phyloP scores from a whole-genome alignment of 2,113 vertebrate species.

The Marcusenius ussheri region DNA sequence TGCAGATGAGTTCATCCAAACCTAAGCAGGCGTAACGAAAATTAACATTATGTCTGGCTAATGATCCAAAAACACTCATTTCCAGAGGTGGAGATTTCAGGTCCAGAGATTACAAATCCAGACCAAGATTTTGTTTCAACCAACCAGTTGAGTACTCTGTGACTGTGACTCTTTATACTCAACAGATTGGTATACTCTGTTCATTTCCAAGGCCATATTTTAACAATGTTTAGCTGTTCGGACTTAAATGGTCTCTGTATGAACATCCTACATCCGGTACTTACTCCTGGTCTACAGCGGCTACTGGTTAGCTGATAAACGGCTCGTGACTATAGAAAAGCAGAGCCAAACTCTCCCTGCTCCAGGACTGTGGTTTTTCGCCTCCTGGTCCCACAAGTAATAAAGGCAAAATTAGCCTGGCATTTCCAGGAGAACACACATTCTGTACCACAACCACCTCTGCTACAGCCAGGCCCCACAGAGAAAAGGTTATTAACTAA shows the following conservation, averaged over 20 bases:
- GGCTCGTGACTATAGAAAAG: background rate
- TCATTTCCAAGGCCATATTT: background rate
- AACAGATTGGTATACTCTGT: no score
- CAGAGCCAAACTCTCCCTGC: background rate
- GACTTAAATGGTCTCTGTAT: background rate
- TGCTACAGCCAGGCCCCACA: slow-evolving; percentile 17
- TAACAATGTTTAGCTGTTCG: background rate
- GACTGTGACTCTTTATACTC: no score
- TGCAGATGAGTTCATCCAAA: background rate
- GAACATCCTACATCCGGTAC: background rate
- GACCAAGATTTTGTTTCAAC: no score
- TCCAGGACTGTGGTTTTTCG: background rate
- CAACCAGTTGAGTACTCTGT: no score
- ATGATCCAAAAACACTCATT: background rate
- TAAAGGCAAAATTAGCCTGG: slow-evolving; percentile 58
- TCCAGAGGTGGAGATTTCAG: no score
- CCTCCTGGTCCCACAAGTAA: slow-evolving; percentile 58
- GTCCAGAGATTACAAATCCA: no score
- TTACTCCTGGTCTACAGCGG: background rate
- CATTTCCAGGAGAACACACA: slow-evolving; percentile 48
- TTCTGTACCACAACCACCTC: slow-evolving; percentile 1
- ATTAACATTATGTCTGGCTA: background rate
- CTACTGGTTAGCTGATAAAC: background rate
- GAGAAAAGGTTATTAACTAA: slow-evolving; percentile 46
- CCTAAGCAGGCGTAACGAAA: background rate